These are phyloP conservation scores for Pitta sordida DNA, from an alignment of 2,113 vertebrate species.

Conservation along the genomic window DNA sequence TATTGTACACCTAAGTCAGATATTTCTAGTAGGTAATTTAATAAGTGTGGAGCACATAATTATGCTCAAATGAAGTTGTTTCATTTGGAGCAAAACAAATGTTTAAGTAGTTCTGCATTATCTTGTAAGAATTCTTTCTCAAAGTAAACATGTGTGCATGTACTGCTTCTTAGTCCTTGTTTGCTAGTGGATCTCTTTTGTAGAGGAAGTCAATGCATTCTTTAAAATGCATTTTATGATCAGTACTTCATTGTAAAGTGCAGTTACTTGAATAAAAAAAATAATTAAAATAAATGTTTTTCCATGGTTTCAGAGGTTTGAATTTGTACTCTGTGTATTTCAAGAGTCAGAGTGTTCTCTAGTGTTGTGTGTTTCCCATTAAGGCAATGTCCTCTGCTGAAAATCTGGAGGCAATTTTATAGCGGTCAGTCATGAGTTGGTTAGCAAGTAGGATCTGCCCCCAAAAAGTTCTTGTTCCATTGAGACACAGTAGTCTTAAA, in stretches of 20 bases:
- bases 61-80: background rate
- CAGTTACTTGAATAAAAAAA: background rate
- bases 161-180: background rate
- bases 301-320: background rate
- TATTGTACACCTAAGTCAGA: background rate
- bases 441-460: constrained; percentile 35
- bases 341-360: background rate
- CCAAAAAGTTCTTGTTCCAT: constrained; percentile 20
- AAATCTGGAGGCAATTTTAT: constrained; percentile 60
- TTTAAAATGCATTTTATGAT: background rate
- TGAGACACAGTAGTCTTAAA: constrained; percentile 32
- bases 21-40: background rate
- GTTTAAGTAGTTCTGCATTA: background rate
- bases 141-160: background rate
- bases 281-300: background rate
- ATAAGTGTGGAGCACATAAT: background rate
- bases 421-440: constrained; percentile 29
- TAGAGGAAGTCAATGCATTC: background rate
- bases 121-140: background rate
- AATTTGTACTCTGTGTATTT: background rate
- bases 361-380: constrained; percentile 45
- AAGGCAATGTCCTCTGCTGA: constrained; percentile 21
- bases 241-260: background rate
- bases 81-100: background rate
- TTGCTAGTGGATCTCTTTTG: background rate